phyloP scores from a whole-genome alignment of 2,888 invertebrate species.

The Poecilus cupreus region DNA sequence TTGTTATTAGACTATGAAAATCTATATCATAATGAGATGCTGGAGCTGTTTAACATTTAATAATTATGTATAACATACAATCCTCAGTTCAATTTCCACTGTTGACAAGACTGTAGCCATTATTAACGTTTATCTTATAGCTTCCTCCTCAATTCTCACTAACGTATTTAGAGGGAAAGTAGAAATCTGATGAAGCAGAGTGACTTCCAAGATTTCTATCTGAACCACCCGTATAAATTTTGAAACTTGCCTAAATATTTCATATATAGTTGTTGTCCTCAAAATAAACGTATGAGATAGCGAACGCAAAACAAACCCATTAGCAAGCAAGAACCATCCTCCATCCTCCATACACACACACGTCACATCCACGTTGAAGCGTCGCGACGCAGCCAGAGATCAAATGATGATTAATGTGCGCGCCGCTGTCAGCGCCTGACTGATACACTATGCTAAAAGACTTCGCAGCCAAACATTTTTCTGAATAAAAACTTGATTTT shows the following conservation, averaged over 20 bases:
- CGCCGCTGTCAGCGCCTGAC: constrained; percentile 68
- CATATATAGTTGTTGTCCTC: background rate
- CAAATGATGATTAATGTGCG: constrained; percentile 72
- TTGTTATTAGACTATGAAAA: too few relatives aligned
- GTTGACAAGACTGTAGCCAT: too few relatives aligned
- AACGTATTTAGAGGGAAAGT: too few relatives aligned
- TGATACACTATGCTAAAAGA: constrained; percentile 71
- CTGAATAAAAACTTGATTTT: constrained; percentile 69
- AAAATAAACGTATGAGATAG: too few relatives aligned
- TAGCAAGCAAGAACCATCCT: background rate
- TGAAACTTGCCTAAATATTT: background rate
- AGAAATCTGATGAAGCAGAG: too few relatives aligned
- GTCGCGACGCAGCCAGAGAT: constrained; percentile 62
- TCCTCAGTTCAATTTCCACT: too few relatives aligned
- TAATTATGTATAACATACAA: too few relatives aligned
- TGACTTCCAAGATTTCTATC: too few relatives aligned
- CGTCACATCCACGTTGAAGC: background rate
- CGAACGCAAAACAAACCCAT: constrained; percentile 3
- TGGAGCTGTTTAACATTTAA: too few relatives aligned
- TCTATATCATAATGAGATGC: too few relatives aligned
- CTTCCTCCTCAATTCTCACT: too few relatives aligned
- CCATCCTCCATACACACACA: background rate
- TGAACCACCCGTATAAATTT: background rate
- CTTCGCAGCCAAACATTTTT: constrained; percentile 67
- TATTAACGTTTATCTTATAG: too few relatives aligned